phyloP scores from a whole-genome alignment of 2,113 vertebrate genomes.

The Mesoclemmys tuberculata region DNA sequence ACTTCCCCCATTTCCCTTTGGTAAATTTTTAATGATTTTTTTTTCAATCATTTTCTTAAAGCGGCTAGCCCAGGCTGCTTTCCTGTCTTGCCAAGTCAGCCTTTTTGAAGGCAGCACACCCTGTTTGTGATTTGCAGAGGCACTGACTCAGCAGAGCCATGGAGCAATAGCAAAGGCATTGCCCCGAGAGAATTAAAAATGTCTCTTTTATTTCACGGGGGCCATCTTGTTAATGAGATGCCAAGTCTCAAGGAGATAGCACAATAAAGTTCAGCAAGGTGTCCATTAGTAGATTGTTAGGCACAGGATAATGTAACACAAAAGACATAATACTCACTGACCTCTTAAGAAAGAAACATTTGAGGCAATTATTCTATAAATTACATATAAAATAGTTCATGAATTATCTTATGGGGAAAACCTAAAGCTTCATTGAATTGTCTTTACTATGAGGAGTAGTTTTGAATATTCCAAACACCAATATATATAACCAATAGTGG shows the following conservation, averaged over 20 bases:
- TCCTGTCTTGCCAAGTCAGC: neutral
- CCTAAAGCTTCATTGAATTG: neutral
- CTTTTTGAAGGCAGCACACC: neutral
- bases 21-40: neutral
- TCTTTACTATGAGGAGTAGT: neutral
- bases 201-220: neutral
- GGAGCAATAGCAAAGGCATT: neutral
- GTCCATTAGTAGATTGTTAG: neutral
- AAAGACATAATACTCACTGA: neutral
- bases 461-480: neutral
- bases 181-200: slow-evolving; percentile 2
- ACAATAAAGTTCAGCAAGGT: neutral
- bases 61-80: neutral
- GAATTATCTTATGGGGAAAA: neutral
- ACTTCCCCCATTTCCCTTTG: neutral
- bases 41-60: neutral
- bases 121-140: neutral
- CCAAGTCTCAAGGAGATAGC: neutral
- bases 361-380: neutral
- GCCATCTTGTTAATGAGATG: neutral
- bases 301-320: neutral
- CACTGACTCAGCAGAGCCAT: neutral
- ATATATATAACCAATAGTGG: neutral
- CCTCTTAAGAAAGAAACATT: neutral
- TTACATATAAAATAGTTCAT: neutral